Conservation (phyloP, 2,888 invertebrate species). For the Andrena minutula region DNA sequence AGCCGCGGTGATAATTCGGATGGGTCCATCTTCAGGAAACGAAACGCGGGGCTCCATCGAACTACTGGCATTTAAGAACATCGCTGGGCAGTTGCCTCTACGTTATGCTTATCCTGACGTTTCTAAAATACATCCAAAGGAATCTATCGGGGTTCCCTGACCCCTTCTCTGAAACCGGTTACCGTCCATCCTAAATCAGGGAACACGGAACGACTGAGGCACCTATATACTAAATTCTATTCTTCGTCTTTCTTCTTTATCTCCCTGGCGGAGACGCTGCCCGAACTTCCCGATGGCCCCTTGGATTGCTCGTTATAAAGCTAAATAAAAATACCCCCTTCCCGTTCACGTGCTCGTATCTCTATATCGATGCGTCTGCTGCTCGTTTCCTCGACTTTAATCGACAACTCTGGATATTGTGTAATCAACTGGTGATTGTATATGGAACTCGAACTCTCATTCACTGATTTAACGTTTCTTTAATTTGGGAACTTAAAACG, state of each 20-base stretch:
- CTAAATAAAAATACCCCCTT: neutral
- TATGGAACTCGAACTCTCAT: too few relatives aligned
- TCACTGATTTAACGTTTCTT: too few relatives aligned
- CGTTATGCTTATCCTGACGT: constrained; percentile 12
- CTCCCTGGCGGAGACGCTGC: neutral
- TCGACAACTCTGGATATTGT: neutral
- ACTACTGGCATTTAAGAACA: neutral
- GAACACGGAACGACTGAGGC: constrained; percentile 21
- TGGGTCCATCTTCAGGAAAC: neutral
- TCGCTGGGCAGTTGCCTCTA: neutral
- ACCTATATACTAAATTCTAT: constrained; percentile 33
- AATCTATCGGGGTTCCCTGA: constrained; percentile 54
- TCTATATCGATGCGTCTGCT: too few relatives aligned
- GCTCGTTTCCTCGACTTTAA: neutral
- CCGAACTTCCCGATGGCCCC: neutral
- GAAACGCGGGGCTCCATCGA: neutral
- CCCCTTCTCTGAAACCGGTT: constrained; percentile 52
- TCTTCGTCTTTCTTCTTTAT: constrained; percentile 9
- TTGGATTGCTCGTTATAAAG: neutral
- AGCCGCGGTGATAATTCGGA: neutral
- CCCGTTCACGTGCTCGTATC: neutral
- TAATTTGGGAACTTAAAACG: too few relatives aligned
- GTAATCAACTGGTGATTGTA: too few relatives aligned
- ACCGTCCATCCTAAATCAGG: constrained; percentile 40
- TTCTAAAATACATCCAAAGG: constrained; percentile 39